A percentile compares a stretch with the other conserved stretches of the same genome.
phyloP scores from a whole-genome alignment of 2,797 vertebrate species.

The Hapalemur alaotrensis region DNA sequence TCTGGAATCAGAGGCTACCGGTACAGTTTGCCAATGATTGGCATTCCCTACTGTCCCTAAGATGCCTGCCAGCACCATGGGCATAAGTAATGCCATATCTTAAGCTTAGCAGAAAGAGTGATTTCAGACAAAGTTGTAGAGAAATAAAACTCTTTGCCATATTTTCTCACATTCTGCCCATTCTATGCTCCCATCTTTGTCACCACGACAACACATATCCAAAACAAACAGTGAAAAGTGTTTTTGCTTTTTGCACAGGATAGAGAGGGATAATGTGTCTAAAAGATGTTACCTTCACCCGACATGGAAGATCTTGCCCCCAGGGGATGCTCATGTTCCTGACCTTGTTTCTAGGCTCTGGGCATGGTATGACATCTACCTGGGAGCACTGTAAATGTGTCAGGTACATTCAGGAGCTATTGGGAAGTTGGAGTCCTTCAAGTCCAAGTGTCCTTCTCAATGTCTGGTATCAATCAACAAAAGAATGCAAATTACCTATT shows the following conservation, averaged over 20 bases:
- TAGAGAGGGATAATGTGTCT: not conserved
- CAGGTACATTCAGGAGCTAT: not conserved
- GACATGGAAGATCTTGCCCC: not conserved
- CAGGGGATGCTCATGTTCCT: not conserved
- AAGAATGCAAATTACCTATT: not conserved
- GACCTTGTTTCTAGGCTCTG: not conserved
- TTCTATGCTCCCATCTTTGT: not conserved
- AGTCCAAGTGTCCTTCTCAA: not conserved
- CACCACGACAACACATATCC: not conserved
- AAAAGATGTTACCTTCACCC: not conserved
- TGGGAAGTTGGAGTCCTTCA: not conserved
- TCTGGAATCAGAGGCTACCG: not conserved
- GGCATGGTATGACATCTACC: not conserved
- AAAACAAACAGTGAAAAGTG: not conserved
- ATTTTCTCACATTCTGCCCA: not conserved
- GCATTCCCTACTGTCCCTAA: not conserved
- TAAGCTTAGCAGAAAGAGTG: not conserved
- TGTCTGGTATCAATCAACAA: not conserved
- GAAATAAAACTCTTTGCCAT: not conserved
- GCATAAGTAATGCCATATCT: not conserved
- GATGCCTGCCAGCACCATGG: not conserved
- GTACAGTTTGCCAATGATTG: not conserved
- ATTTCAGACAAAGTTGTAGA: not conserved
- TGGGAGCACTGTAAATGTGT: not conserved
- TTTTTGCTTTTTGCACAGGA: conserved; percentile 22